These are phyloP conservation scores for Vanessa cardui DNA, from an alignment of 2,888 invertebrate genomes.

Conservation along the genomic window DNA sequence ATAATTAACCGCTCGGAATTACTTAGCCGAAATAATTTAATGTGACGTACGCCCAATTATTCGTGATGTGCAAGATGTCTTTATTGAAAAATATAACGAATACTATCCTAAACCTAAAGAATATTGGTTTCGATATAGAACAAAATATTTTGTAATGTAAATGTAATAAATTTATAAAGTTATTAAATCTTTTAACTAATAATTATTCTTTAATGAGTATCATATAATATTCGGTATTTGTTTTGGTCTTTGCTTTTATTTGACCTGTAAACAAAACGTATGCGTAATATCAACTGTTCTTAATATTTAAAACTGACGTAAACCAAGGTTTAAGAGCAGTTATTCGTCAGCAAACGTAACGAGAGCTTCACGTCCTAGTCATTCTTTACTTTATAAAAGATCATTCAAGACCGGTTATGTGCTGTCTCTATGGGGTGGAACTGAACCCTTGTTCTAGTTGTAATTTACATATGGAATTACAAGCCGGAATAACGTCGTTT, in stretches of 20 bases:
- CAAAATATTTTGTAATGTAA: no score
- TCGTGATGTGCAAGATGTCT: conserved; percentile 49
- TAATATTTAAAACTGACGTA: conserved; percentile 75
- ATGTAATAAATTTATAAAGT: no score
- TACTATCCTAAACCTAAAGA: no score
- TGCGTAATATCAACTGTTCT: conserved; percentile 49
- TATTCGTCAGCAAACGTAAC: conserved; percentile 47
- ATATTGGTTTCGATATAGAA: no score
- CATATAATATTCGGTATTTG: neutral
- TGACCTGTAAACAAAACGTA: conserved; percentile 18
- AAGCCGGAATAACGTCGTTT: conserved; percentile 70
- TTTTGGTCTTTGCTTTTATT: neutral
- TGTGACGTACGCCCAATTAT: conserved; percentile 75
- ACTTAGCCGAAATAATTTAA: conserved; percentile 83
- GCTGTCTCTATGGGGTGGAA: conserved; percentile 69
- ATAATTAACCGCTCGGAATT: conserved; percentile 83
- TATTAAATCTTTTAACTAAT: neutral
- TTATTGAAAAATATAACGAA: conserved; percentile 40
- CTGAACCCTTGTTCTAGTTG: conserved; percentile 71
- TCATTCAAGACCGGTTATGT: conserved; percentile 49
- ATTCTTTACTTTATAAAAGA: conserved; percentile 40
- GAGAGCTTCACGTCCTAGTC: conserved; percentile 41
- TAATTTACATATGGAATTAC: conserved; percentile 82
- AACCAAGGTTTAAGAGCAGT: conserved; percentile 60
- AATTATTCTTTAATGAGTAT: neutral